Evolutionary conservation across 2,888 invertebrate species (phyloP).

Genomic region (Sesamia inferens): DNA sequence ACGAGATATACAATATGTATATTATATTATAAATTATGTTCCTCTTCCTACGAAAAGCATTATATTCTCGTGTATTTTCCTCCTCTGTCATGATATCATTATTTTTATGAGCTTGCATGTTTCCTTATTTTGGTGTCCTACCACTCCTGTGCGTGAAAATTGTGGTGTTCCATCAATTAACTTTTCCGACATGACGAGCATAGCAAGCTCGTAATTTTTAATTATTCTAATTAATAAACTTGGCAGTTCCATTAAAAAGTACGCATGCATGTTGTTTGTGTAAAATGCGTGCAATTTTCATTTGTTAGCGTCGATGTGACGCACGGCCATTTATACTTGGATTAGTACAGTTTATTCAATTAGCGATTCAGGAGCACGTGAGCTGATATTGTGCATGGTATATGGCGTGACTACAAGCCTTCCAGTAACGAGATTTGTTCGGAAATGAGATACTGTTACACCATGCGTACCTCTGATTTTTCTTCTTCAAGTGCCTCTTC

Average conservation of each 20-base stretch:
- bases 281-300: conserved; percentile 53
- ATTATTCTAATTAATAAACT: conserved; percentile 43
- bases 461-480: conserved; percentile 51
- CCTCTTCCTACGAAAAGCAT: neutral
- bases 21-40: conserved; percentile 1
- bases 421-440: conserved; percentile 62
- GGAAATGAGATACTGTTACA: conserved; percentile 47
- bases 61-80: conserved; percentile 4
- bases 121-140: conserved; percentile 33
- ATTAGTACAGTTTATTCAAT: conserved; percentile 75
- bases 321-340: conserved; percentile 60
- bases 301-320: conserved; percentile 54
- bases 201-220: conserved; percentile 35
- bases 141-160: conserved; percentile 19
- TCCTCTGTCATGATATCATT: conserved; percentile 17
- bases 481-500: no score
- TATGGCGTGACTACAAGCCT: conserved; percentile 62
- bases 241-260: conserved; percentile 31
- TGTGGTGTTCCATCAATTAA: conserved; percentile 24
- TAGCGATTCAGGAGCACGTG: conserved; percentile 70
- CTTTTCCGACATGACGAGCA: conserved; percentile 18
- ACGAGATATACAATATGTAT: no score
- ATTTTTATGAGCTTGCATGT: conserved; percentile 38
- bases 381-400: conserved; percentile 64
- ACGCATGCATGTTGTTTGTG: conserved; percentile 30